A percentile compares a stretch with the other conserved stretches of the same genome.
Evolutionary conservation across 2,797 vertebrate species (phyloP).

Genomic region (Phrynocephalus forsythii): DNA sequence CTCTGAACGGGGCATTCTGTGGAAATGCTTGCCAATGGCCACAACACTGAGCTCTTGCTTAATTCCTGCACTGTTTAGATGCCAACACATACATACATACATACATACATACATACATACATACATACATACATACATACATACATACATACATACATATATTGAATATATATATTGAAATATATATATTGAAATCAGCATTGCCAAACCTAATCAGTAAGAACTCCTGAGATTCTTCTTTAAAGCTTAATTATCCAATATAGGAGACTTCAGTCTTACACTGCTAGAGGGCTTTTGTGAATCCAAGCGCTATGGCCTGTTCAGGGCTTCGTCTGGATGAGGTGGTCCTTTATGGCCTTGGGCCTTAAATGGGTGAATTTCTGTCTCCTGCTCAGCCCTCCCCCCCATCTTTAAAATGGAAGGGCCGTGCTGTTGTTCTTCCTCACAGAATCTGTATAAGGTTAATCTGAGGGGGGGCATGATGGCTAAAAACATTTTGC

Average conservation of each 20-base stretch:
- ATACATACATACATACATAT: too few relatives aligned
- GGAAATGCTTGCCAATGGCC: constrained; percentile 41
- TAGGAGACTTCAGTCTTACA: too few relatives aligned
- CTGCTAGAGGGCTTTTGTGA: neutral
- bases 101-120: too few relatives aligned
- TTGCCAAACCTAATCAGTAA: neutral
- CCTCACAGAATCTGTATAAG: neutral
- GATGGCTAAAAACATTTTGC: neutral
- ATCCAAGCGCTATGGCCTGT: neutral
- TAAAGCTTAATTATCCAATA: neutral
- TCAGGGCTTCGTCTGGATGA: neutral
- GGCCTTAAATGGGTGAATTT: too few relatives aligned
- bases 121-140: too few relatives aligned
- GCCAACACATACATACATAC: neutral
- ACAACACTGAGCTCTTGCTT: neutral
- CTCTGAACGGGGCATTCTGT: constrained; percentile 37
- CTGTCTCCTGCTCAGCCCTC: neutral
- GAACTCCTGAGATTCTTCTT: neutral
- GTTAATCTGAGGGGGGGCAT: neutral
- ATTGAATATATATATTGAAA: too few relatives aligned
- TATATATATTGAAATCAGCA: constrained; percentile 4
- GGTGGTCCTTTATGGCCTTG: neutral
- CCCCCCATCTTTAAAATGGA: neutral
- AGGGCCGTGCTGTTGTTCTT: neutral
- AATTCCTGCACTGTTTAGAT: constrained; percentile 40